Base-by-base conservation (phyloP, 2,113 vertebrate genomes). In the Madoqua kirkii region DNA sequence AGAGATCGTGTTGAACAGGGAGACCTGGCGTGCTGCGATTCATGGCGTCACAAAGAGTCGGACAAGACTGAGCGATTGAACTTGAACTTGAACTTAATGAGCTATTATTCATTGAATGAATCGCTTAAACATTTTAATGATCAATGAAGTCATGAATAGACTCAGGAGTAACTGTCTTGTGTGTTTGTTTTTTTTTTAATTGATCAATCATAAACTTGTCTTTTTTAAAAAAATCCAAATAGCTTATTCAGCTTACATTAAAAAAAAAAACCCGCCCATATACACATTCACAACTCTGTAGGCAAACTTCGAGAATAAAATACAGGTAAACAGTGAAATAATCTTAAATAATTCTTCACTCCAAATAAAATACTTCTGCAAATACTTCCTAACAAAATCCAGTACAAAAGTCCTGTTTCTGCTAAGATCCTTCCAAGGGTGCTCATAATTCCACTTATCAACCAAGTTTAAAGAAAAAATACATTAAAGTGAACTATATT, bases 181-280 rank as follows among this genome's bases (percentile, higher is more conserved):
- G n/a, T 43, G 43, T 5, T 6, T 2, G 11, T 21, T 67, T 96
- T 43, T 40, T 40, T 97, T 95, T 99, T 99, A 95, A 99, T 99
- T 99, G 97, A 97, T 98, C 97, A 98, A 97, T 98, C 98, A 97
- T 98, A 97, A 98, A 97, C 48, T 82, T 88, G 96, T 86, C 97
- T 45, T 98, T 97, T 98, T 95, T 92, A 82, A 95, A 95, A 31
- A 96, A 96, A 98, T 98, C 45, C 67, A 89, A 93, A 59, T 94
- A 98, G 92, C 86, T 98, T 97, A 96, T 93, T 97, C 40, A 40
- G 67, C 16, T 86, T 98, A 98, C 98, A 98, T 98, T 98, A n/a
- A n/a, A n/a, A n/a, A n/a, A 98, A 98, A 98, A 90, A 96, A 96
- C 19, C 96, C 81, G 93, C 29, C 9, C 0, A 76, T 74, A 91